Evolutionary conservation across 2,888 invertebrate species (phyloP).

Genomic region (Anarsia innoxiella): DNA sequence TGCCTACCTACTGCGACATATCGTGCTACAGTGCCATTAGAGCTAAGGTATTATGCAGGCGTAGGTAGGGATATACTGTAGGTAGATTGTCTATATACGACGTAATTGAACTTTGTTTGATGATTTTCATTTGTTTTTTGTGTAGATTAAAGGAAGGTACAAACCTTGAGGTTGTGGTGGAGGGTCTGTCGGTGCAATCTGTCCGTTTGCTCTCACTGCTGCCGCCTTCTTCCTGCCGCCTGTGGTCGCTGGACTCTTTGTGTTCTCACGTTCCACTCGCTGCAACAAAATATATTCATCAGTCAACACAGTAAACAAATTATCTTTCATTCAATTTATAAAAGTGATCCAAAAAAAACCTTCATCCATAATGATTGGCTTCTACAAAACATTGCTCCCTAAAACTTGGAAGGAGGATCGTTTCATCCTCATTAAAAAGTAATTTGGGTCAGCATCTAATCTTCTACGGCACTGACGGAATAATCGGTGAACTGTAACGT

Average conservation of each 20-base stretch:
- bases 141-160: not conserved
- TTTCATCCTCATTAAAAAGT: constrained; percentile 46
- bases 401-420: constrained; percentile 31
- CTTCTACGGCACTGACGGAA: constrained; percentile 22
- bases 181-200: constrained; percentile 47
- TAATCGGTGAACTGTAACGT: constrained; percentile 17
- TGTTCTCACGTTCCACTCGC: constrained; percentile 62
- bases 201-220: constrained; percentile 60
- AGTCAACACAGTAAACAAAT: not conserved
- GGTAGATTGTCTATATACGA: no score
- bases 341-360: no score
- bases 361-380: constrained; percentile 7
- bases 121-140: no score
- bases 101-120: no score
- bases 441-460: constrained; percentile 47
- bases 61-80: no score
- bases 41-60: no score
- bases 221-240: constrained; percentile 59
- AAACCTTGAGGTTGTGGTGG: constrained; percentile 52
- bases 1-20: constrained; percentile 16
- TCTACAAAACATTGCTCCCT: constrained; percentile 18
- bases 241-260: constrained; percentile 63
- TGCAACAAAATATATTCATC: constrained; percentile 34
- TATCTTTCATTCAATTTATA: no score
- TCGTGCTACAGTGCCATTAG: no score